Conservation (phyloP, 2,113 vertebrate genomes). For the Protobothrops mucrosquamatus region DNA sequence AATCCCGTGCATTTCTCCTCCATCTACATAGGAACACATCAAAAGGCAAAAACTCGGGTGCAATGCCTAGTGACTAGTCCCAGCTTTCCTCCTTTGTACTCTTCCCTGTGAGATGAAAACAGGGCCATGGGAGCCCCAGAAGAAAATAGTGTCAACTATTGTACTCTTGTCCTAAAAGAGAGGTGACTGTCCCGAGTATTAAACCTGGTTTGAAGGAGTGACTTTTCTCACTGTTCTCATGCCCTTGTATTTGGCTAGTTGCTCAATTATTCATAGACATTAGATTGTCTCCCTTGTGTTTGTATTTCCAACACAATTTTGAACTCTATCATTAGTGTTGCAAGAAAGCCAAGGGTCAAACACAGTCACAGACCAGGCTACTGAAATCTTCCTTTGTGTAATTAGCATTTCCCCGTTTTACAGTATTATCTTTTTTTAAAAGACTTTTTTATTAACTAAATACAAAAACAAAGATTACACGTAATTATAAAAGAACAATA, state of each 20-base stretch:
- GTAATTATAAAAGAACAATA: not conserved
- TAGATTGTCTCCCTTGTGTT: conserved; percentile 2
- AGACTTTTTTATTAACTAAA: not conserved
- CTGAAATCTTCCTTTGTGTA: not conserved
- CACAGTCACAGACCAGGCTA: not conserved
- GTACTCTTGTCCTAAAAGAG: not conserved
- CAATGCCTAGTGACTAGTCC: not conserved
- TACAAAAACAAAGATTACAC: not conserved
- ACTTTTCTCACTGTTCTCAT: not conserved
- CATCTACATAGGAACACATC: not conserved
- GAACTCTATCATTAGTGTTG: not conserved
- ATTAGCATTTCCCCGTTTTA: not conserved
- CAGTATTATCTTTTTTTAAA: not conserved
- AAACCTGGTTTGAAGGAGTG: not conserved
- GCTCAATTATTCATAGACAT: conserved; percentile 25
- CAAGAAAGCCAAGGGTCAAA: not conserved
- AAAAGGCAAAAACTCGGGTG: not conserved
- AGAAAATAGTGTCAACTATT: not conserved
- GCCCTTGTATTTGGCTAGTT: not conserved
- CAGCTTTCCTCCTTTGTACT: not conserved
- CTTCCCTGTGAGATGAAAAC: not conserved
- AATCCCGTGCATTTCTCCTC: not conserved
- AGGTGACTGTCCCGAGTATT: not conserved
- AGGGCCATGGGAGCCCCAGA: not conserved
- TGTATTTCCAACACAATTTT: not conserved